Percentiles rank a stretch among this genome's conserved stretches.
These are phyloP conservation scores for Gadopsis bispinosus DNA, from an alignment of 2,797 vertebrate species.

Conservation along the genomic window DNA sequence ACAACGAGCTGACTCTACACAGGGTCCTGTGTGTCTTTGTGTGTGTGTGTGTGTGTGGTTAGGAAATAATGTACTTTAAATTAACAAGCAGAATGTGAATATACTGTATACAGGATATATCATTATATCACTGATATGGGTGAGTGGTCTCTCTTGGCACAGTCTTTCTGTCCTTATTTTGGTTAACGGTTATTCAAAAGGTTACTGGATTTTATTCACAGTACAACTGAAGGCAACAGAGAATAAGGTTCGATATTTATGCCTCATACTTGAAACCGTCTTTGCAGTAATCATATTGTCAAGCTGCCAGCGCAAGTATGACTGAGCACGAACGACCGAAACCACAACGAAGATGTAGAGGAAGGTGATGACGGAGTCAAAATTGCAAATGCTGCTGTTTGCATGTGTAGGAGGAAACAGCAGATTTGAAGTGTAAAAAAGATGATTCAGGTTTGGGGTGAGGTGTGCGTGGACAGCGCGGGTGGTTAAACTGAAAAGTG, in stretches of 20 bases:
- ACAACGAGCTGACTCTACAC: conserved; percentile 10
- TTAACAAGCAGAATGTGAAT: neutral
- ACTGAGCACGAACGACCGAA: neutral
- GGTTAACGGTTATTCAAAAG: neutral
- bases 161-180: neutral
- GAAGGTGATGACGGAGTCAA: conserved; percentile 2
- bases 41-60: conserved; percentile 19
- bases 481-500: conserved; percentile 14
- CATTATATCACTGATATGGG: neutral
- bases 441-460: conserved; percentile 49
- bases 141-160: neutral
- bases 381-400: conserved; percentile 29
- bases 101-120: neutral
- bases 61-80: conserved; percentile 2
- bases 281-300: neutral
- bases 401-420: conserved; percentile 45
- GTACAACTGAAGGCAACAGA: neutral
- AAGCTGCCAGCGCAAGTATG: neutral
- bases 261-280: neutral
- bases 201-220: neutral
- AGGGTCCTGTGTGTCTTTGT: neutral
- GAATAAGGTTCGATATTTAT: neutral
- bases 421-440: conserved; percentile 44
- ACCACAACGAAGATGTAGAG: neutral
- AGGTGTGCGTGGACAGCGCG: conserved; percentile 26